Percentiles rank a stretch among this genome's conserved stretches.
phyloP scores from a whole-genome alignment of 1,140 invertebrate genomes.

The Palaemon carinicauda region DNA sequence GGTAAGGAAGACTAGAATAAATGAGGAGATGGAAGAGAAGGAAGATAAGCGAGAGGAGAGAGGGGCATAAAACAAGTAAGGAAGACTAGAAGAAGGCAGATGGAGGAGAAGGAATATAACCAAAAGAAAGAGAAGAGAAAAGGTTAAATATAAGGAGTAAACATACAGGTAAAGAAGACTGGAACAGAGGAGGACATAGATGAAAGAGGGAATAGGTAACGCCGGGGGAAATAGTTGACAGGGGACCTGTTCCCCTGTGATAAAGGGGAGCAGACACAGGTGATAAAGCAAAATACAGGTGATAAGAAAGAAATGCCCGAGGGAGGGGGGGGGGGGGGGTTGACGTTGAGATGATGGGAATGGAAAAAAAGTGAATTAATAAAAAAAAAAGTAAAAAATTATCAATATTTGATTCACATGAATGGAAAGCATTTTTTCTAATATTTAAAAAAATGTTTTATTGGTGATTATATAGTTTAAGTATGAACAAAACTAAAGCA shows the following conservation, averaged over 20 bases:
- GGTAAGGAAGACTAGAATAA: neutral
- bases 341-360: neutral
- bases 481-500: no score
- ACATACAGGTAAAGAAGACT: no score
- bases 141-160: no score
- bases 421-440: neutral
- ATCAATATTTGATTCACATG: neutral
- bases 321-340: neutral
- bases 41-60: neutral
- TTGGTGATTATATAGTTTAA: no score
- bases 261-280: neutral
- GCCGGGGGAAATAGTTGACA: neutral
- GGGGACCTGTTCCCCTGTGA: neutral
- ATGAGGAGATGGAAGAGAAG: neutral
- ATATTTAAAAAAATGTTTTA: no score
- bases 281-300: neutral
- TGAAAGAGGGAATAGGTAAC: no score
- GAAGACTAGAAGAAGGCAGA: no score
- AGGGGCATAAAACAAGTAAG: no score
- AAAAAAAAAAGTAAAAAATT: neutral
- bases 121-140: no score
- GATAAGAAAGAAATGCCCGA: neutral
- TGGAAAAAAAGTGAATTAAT: neutral
- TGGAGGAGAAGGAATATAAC: no score
- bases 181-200: no score